Percentiles rank a stretch among this genome's conserved stretches.
phyloP scores from a whole-genome alignment of 2,113 vertebrate genomes.

The Scartelaos histophorus region DNA sequence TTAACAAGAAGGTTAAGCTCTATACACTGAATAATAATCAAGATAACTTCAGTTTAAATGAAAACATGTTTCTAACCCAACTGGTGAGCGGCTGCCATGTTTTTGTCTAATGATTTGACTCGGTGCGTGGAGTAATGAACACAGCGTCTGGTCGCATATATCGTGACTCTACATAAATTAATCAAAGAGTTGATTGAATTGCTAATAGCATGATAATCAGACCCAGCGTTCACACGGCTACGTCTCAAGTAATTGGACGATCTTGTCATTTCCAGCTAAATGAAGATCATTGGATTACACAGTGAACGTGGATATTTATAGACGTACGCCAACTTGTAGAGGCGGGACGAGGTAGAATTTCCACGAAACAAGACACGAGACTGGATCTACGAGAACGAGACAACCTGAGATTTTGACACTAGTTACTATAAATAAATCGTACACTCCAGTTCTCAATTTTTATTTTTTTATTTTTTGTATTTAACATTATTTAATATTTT shows the following conservation, averaged over 20 bases:
- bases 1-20: not conserved
- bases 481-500: too few species aligned
- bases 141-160: not conserved
- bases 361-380: too few species aligned
- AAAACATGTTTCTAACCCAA: not conserved
- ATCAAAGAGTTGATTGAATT: not conserved
- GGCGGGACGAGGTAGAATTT: too few species aligned
- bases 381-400: too few species aligned
- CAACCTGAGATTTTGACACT: too few species aligned
- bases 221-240: not conserved
- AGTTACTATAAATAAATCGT: too few species aligned
- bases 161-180: not conserved
- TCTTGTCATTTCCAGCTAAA: not conserved
- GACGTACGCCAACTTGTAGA: not conserved
- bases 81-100: not conserved
- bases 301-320: not conserved
- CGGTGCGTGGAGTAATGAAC: not conserved
- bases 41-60: not conserved
- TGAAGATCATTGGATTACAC: not conserved
- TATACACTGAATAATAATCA: not conserved
- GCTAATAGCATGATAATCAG: conserved; percentile 4
- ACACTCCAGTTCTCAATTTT: too few species aligned
- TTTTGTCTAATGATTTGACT: not conserved
- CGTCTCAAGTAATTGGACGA: not conserved
- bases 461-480: too few species aligned